A percentile compares a stretch with the other conserved stretches of the same genome.
Evolutionary conservation across 2,113 vertebrate species (phyloP).

Genomic region (Lamprotornis superbus): DNA sequence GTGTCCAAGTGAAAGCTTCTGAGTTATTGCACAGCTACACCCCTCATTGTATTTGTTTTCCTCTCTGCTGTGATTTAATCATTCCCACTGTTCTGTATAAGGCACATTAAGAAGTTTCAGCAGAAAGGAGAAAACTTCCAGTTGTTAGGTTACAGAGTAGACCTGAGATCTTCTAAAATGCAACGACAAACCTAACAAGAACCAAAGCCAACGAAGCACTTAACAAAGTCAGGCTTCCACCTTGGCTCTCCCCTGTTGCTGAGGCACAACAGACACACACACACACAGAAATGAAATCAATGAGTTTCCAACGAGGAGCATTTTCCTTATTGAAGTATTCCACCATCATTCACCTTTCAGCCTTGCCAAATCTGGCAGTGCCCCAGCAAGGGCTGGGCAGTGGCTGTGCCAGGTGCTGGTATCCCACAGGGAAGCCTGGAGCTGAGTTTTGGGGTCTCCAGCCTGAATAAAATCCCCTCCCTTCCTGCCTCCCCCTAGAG

Average conservation of each 20-base stretch:
- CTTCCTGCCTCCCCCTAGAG: accelerated
- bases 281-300: background rate
- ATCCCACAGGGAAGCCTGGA: background rate
- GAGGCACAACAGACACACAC: background rate
- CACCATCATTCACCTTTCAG: background rate
- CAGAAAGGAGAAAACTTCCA: background rate
- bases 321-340: background rate
- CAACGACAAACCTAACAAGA: background rate
- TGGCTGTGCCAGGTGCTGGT: background rate
- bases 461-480: background rate
- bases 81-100: background rate
- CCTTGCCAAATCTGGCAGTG: background rate
- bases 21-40: background rate
- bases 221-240: accelerated
- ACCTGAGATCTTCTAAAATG: background rate
- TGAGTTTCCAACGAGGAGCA: background rate
- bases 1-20: background rate
- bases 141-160: background rate
- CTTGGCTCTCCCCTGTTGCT: background rate
- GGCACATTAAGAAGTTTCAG: background rate
- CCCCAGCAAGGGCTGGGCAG: background rate
- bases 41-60: background rate
- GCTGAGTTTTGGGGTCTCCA: accelerated
- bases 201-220: background rate
- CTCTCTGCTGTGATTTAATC: background rate